phyloP scores from a whole-genome alignment of 2,113 vertebrate genomes.

The Manacus vitellinus region DNA sequence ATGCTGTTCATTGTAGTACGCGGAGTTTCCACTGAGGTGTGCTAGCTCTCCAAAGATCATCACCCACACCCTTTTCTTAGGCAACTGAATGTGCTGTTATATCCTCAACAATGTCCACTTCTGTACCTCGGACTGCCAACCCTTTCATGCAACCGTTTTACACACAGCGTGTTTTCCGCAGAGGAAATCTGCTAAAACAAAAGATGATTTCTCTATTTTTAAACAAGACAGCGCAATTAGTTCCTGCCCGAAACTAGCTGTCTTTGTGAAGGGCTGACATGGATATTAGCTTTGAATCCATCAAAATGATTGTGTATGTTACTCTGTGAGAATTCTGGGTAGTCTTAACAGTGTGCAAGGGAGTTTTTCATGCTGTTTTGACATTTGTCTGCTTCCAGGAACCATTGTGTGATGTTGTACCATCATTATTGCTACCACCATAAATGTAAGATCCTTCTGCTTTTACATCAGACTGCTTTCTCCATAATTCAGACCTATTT shows the following conservation, averaged over 20 bases:
- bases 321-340: not conserved
- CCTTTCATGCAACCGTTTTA: conserved; percentile 24
- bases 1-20: conserved; percentile 1
- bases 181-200: conserved; percentile 17
- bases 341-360: not conserved
- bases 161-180: not conserved
- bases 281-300: conserved; percentile 20
- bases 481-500: not conserved
- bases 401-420: conserved; percentile 27
- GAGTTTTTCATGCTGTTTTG: conserved; percentile 43
- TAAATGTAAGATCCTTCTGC: conserved; percentile 20
- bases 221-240: not conserved
- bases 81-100: not conserved
- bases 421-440: conserved; percentile 15
- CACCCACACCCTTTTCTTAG: not conserved
- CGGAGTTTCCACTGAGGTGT: conserved; percentile 62
- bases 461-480: conserved; percentile 14
- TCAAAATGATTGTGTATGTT: not conserved
- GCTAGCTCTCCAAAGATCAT: conserved; percentile 65
- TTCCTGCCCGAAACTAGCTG: not conserved
- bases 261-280: not conserved
- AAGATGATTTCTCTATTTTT: conserved; percentile 33
- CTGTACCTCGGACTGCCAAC: conserved; percentile 8
- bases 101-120: not conserved
- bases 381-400: conserved; percentile 47